Evolutionary conservation across 2,113 vertebrate species (phyloP), one percentile per base, ranked within the genome.

Genomic region (Petrocephalus zakoni): DNA sequence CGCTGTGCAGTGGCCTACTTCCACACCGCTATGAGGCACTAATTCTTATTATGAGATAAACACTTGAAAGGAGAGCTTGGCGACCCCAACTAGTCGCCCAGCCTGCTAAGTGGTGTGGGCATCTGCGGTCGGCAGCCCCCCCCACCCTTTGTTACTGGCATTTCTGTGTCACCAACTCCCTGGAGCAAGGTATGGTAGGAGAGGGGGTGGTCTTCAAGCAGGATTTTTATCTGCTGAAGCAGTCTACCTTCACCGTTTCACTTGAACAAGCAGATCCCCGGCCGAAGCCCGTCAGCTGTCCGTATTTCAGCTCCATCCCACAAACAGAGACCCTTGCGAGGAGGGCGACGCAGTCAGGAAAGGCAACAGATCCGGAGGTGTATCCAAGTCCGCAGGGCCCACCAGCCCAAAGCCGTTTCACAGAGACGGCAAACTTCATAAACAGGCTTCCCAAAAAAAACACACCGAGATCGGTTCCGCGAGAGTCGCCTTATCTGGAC

Each of bases 11-110:
- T 91, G 91, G 92, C 93, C 93, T 91, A 51, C 88, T 89, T 86
- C 89, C 91, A 92, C 58, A 72, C 29, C 87, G 92, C 93, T 91
- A 93, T 90, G 90, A 93, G 92, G 92, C 92, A 92, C 89, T 91
- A 93, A 92, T 92, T 93, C 94, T 94, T 94, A 89, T 93, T 91
- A 93, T 42, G 75, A 88, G 51, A 84, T 92, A 94, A 94, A 95
- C 92, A 93, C 93, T 94, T 93, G 91, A 93, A 92, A 90, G 89
- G 47, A 86, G 90, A 86, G 78, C 88, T 91, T 94, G 93, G 93
- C 93, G 91, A 89, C 19, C 89, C n/a, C 87, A 88, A 55, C 90
- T 88, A 89, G 92, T 93, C 89, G 91, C 89, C 87, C 90, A n/a
- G 53, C 89, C 53, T 88, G 89, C 84, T 91, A 86, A 89, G 92